Conservation (phyloP, 2,888 invertebrate genomes). For the Cylloceria caligata region DNA sequence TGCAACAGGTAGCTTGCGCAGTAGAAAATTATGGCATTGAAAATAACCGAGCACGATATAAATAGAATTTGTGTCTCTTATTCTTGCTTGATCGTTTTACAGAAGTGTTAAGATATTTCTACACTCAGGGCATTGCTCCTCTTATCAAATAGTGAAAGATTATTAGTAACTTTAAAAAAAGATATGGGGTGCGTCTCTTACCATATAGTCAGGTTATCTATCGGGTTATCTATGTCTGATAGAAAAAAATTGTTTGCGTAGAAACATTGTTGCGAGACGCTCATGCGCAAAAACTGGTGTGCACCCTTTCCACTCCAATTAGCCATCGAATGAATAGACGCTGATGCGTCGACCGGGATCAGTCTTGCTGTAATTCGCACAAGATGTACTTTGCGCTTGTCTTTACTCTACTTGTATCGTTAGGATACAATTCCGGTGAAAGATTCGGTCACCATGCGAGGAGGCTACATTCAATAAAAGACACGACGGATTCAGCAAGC, state of each 20-base stretch:
- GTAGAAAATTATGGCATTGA: too few relatives aligned
- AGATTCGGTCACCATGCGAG: neutral
- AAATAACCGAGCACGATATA: neutral
- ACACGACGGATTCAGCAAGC: neutral
- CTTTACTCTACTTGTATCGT: neutral
- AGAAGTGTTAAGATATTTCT: too few relatives aligned
- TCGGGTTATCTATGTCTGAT: too few relatives aligned
- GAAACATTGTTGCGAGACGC: neutral
- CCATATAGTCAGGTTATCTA: too few relatives aligned
- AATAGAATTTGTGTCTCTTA: conserved; percentile 1
- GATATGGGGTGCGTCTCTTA: too few relatives aligned
- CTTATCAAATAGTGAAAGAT: neutral
- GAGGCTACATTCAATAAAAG: neutral
- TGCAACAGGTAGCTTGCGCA: too few relatives aligned
- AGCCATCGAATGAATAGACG: neutral
- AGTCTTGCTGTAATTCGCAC: too few relatives aligned
- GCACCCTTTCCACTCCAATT: neutral
- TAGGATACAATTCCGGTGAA: neutral
- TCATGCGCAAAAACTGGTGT: neutral
- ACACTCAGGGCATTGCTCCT: neutral
- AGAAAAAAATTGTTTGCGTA: too few relatives aligned
- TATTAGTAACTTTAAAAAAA: neutral
- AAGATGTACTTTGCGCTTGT: neutral
- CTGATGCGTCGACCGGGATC: neutral
- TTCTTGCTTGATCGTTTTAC: neutral